Evolutionary conservation across 2,797 vertebrate genomes (phyloP).

Genomic region (Anas bernieri): DNA sequence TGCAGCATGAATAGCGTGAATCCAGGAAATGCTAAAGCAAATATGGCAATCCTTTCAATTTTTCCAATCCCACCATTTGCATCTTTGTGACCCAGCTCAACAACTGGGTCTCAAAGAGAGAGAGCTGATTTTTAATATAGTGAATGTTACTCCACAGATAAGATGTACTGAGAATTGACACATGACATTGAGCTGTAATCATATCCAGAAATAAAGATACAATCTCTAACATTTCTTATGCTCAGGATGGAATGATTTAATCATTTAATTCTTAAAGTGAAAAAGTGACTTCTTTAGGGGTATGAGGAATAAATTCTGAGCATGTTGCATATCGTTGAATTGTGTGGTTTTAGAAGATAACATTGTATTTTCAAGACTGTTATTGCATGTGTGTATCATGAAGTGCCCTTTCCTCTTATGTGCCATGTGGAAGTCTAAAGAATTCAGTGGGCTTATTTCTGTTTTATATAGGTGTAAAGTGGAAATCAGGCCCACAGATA

Average conservation of each 20-base stretch:
- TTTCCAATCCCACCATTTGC: not conserved
- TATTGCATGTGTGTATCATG: not conserved
- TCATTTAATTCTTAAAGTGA: not conserved
- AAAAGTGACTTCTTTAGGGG: not conserved
- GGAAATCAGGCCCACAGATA: not conserved
- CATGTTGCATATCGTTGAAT: not conserved
- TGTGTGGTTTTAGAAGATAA: not conserved
- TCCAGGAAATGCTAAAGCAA: not conserved
- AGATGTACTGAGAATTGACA: not conserved
- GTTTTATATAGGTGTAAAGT: not conserved
- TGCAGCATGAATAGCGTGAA: not conserved
- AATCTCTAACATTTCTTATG: not conserved
- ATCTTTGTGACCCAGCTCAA: not conserved
- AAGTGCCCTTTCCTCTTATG: not conserved
- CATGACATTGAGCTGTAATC: not conserved
- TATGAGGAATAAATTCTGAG: not conserved
- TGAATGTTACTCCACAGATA: not conserved
- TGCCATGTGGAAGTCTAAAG: not conserved
- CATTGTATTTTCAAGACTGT: not conserved
- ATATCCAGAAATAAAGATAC: not conserved
- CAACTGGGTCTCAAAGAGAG: not conserved
- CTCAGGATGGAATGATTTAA: not conserved
- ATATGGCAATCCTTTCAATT: not conserved
- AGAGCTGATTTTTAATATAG: not conserved
- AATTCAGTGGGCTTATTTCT: not conserved